Evolutionary conservation across 2,113 vertebrate species (phyloP), one percentile per base, ranked within the genome.

Genomic region (Phocoena phocoena): DNA sequence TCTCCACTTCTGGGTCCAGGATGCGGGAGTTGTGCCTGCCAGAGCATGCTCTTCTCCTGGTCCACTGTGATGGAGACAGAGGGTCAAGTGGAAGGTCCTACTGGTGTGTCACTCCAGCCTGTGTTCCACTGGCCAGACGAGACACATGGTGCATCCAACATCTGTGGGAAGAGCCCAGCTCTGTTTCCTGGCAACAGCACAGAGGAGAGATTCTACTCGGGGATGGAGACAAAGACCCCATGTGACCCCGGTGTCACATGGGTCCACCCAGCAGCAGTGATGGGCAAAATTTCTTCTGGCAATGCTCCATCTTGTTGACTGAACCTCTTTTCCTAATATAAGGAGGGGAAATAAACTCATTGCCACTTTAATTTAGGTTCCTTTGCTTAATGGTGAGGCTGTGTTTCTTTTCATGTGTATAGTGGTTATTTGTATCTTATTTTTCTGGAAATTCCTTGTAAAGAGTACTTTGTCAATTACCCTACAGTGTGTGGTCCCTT

Each of bases 231-330:
- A 2, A 20, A 63, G 71, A 36, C 41, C 14, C 15, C 41, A 0
- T 0, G 0, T 31, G 55, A 41, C 12, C 17, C 23, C 0, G 0
- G 15, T 12, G 53, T 28, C 13, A 11, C 44, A 20, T 13, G 12
- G 7, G 36, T 38, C 53, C 21, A n/a, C 20, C 21, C 31, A 3
- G 31, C 38, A 0, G 31, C 5, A 3, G 3, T 7, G 14, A 8
- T 23, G 15, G 13, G 17, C 18, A 14, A 5, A 23, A 2, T 8
- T 11, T 21, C 20, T n/a, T 13, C 44, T 8, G 9, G 12, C 6
- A 53, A 0, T 3, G 0, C 28, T 12, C n/a, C 1, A 2, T 18
- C 58, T 3, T 41, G 3, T 41, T 58, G 31, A 2, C 2, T 0
- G 2, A 1, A 20, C n/a, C 18, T 25, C 6, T 18, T 4, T 41